Conservation (phyloP, 2,797 vertebrate genomes). For the Percopsis omiscomaycus region DNA sequence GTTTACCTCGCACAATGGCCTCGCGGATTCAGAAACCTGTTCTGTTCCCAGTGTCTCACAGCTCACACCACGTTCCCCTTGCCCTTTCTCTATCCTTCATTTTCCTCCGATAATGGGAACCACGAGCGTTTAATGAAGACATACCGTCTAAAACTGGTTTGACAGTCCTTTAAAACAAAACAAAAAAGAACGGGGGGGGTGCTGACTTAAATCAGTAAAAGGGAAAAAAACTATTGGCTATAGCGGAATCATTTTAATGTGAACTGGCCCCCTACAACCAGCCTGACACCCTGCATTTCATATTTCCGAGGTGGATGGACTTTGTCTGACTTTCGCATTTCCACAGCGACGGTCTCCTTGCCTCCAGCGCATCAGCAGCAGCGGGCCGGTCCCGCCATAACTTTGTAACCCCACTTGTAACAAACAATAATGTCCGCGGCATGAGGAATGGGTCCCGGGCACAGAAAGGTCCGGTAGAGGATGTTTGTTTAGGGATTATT, state of each 20-base stretch:
- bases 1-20: conserved; percentile 62
- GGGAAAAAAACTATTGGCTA: conserved; percentile 37
- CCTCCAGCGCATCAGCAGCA: conserved; percentile 42
- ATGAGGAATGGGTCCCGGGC: conserved; percentile 62
- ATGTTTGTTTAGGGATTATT: conserved; percentile 77
- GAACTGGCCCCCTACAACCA: conserved; percentile 67
- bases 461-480: conserved; percentile 68
- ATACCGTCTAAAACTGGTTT: conserved; percentile 3
- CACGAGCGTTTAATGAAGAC: conserved; percentile 23
- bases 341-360: conserved; percentile 38
- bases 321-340: conserved; percentile 65
- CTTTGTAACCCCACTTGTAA: conserved; percentile 72
- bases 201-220: conserved; percentile 39
- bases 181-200: background rate
- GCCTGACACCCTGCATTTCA: conserved; percentile 63
- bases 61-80: conserved; percentile 3
- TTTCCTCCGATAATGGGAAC: conserved; percentile 1
- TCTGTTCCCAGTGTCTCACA: conserved; percentile 6
- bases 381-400: conserved; percentile 65
- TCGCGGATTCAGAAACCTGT: conserved; percentile 28
- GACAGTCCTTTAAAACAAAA: conserved; percentile 21
- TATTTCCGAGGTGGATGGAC: conserved; percentile 56
- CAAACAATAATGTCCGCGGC: conserved; percentile 69
- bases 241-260: conserved; percentile 49
- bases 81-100: background rate